Conservation (phyloP, 2,888 invertebrate species). For the Amblyjoppa fuscipennis region DNA sequence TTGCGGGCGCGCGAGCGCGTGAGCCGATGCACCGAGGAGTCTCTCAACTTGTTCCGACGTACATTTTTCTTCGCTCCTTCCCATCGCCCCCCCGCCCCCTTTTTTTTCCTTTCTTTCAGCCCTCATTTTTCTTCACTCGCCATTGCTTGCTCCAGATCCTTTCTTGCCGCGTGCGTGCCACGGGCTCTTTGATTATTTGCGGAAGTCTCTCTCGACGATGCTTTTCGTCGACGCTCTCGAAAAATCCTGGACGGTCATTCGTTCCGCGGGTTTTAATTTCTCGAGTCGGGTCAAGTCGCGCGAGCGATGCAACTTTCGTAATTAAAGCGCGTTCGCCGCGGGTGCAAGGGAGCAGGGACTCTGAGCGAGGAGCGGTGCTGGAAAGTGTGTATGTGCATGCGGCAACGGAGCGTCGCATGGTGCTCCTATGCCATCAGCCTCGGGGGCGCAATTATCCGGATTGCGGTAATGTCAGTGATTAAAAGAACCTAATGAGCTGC, state of each 20-base stretch:
- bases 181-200: conserved; percentile 33
- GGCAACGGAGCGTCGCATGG: conserved; percentile 36
- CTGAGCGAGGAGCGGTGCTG: not conserved
- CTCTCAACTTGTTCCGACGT: conserved; percentile 30
- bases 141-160: conserved; percentile 37
- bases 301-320: conserved; percentile 55
- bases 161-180: conserved; percentile 3
- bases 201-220: conserved; percentile 28
- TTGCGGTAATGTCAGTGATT: conserved; percentile 82
- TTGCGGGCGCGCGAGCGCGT: conserved; percentile 41
- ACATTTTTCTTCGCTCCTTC: conserved; percentile 40
- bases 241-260: conserved; percentile 50
- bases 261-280: conserved; percentile 31
- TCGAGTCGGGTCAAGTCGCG: conserved; percentile 38
- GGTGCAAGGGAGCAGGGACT: not conserved
- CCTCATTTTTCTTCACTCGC: conserved; percentile 1
- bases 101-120: conserved; percentile 1
- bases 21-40: not conserved
- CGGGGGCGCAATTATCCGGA: conserved; percentile 79
- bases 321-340: conserved; percentile 62
- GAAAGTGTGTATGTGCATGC: not conserved
- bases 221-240: conserved; percentile 50
- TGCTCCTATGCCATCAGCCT: conserved; percentile 65
- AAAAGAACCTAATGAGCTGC: conserved; percentile 82
- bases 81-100: not conserved